Evolutionary conservation across 2,888 invertebrate species (phyloP).

Genomic region (Dioctria linearis): DNA sequence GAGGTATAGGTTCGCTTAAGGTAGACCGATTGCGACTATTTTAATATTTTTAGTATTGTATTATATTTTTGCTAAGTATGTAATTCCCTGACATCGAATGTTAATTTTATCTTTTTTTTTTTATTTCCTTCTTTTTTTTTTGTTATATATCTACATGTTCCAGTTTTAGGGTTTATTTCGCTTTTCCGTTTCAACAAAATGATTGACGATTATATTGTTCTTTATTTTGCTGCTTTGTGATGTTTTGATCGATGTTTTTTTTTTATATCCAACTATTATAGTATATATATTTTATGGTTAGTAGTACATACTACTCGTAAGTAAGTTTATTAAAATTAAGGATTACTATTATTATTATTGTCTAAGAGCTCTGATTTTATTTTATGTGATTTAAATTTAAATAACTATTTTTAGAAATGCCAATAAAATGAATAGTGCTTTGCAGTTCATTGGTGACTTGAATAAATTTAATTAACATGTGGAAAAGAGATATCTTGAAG

Average conservation of each 20-base stretch:
- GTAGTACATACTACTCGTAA: neutral
- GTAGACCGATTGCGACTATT: conserved; percentile 1
- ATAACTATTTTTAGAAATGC: conserved; percentile 16
- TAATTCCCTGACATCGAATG: conserved; percentile 46
- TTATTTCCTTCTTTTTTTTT: conserved; percentile 12
- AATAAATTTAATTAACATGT: too few species aligned
- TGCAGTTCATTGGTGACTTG: conserved; percentile 25
- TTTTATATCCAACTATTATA: too few species aligned
- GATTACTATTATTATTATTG: neutral
- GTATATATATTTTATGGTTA: conserved; percentile 28
- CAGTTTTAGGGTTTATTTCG: conserved; percentile 33
- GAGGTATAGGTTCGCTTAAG: conserved; percentile 15
- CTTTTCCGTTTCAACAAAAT: conserved; percentile 31
- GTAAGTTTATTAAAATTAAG: conserved; percentile 23
- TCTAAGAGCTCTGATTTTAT: conserved; percentile 13
- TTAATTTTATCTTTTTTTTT: conserved; percentile 30
- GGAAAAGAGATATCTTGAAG: too few species aligned
- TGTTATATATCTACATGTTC: conserved; percentile 25
- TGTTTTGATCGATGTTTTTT: conserved; percentile 44
- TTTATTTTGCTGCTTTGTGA: conserved; percentile 48
- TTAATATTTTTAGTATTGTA: conserved; percentile 7
- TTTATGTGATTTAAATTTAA: conserved; percentile 49
- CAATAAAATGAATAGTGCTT: conserved; percentile 9
- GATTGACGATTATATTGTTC: conserved; percentile 23
- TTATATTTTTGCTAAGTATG: neutral